Evolutionary conservation across 2,797 vertebrate genomes (phyloP).

Genomic region (Galagoides demidoff): DNA sequence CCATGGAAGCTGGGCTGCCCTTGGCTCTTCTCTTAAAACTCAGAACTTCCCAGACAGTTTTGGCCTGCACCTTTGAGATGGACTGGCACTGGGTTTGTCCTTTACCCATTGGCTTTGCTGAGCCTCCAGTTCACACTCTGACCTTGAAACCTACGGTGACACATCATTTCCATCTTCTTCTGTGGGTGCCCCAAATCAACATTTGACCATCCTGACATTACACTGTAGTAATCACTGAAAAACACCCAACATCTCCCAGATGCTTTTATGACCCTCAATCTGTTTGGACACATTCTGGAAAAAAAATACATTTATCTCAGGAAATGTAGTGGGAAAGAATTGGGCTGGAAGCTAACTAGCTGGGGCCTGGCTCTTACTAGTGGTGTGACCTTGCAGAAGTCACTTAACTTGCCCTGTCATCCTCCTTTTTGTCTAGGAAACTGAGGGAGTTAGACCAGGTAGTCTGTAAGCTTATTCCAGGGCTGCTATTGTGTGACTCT

Average conservation of each 20-base stretch:
- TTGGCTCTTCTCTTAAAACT: background rate
- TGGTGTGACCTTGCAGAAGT: background rate
- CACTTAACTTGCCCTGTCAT: background rate
- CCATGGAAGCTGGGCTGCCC: background rate
- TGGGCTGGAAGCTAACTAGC: background rate
- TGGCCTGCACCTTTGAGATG: background rate
- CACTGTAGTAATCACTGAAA: background rate
- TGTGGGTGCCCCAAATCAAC: background rate
- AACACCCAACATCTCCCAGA: background rate
- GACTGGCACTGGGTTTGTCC: background rate
- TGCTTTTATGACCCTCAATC: background rate
- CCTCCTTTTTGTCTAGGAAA: background rate
- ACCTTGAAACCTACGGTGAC: background rate
- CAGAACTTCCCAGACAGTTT: background rate
- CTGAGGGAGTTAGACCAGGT: background rate
- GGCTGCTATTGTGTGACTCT: too few species aligned
- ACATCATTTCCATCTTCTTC: background rate
- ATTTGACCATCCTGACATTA: background rate
- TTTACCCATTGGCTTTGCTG: background rate
- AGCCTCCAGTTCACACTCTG: background rate
- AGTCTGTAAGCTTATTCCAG: background rate
- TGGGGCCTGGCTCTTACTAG: background rate
- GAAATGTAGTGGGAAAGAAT: background rate
- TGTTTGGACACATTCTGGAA: background rate
- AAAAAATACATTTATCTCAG: background rate